Base-by-base conservation (phyloP, 2,113 vertebrate genomes). In the Mus musculus region DNA sequence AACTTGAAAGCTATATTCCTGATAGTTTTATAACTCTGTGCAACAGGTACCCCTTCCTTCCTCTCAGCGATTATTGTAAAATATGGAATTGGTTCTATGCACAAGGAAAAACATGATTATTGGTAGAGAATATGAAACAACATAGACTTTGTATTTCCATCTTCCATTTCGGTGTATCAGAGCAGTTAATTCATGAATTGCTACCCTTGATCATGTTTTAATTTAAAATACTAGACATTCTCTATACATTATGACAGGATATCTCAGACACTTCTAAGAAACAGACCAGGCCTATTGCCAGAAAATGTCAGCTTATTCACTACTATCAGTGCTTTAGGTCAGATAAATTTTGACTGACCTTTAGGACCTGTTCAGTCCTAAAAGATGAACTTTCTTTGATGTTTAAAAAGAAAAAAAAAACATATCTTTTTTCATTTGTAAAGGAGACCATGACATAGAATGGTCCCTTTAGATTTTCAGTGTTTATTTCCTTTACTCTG, bases 221-320 rank as follows among this genome's bases (percentile, higher is more conserved):
- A 90, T 94, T 97, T 80, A 91, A 90, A 96, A 63, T 82, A 93
- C 75, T 93, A 93, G 92, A 54, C 6, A 20, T 69, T 80, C 80
- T 80, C 88, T 75, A 11, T 90, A 93, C 80, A 42, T 73, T 71
- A 73, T 17, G 36, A 69, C 16, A 88, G n/a, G 2, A 17, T 61
- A 30, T 63, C 24, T 81, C 49, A 52, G 69, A 67, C 2, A 91
- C 28, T 72, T 8, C 71, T n/a, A 30, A 54, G 78, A 76, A 67
- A 52, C 5, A 24, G 59, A 59, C 36, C 1, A 42, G 30, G 26
- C 19, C 16, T 54, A 30, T 67, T 16, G 52, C 33, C 28, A 91
- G 30, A 91, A n/a, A 85, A 92, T 92, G 46, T 90, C 65, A 80
- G 11, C 14, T 69, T 59, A 54, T 39, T 91, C n/a, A 49, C 36